Conservation (phyloP, 1,140 invertebrate species). For the Polypedilum vanderplanki region DNA sequence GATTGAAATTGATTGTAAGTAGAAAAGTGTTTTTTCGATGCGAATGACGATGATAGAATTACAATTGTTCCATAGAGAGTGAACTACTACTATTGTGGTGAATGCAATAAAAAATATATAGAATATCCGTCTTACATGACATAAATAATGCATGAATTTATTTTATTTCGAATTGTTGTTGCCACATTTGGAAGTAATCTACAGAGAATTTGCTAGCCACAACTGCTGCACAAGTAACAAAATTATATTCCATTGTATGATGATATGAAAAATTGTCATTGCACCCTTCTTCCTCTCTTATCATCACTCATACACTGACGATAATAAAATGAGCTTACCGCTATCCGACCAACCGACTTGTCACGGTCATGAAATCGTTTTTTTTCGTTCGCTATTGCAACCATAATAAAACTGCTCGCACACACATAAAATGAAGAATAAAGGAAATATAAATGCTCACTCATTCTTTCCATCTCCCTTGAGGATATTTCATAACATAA, state of each 20-base stretch:
- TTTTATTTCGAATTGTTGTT: background rate
- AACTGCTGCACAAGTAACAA: too few species aligned
- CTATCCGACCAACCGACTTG: too few species aligned
- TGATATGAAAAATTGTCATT: too few species aligned
- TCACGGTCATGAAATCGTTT: too few species aligned
- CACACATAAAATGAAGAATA: background rate
- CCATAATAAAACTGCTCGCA: too few species aligned
- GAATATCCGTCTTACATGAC: constrained; percentile 4
- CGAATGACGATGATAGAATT: background rate
- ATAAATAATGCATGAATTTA: constrained; percentile 2
- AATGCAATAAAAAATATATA: constrained; percentile 6
- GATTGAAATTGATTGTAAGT: constrained; percentile 8
- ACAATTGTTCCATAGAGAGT: background rate
- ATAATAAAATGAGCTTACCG: too few species aligned
- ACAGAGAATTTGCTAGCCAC: background rate
- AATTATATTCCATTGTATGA: too few species aligned
- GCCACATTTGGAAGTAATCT: background rate
- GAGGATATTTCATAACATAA: background rate
- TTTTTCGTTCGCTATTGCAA: too few species aligned
- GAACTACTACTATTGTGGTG: background rate
- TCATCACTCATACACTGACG: too few species aligned
- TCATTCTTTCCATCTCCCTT: background rate
- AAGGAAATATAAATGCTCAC: background rate
- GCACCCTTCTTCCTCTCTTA: too few species aligned
- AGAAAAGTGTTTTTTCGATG: background rate